Conservation (phyloP, 2,888 invertebrate genomes). For the Acrobasis consociella region DNA sequence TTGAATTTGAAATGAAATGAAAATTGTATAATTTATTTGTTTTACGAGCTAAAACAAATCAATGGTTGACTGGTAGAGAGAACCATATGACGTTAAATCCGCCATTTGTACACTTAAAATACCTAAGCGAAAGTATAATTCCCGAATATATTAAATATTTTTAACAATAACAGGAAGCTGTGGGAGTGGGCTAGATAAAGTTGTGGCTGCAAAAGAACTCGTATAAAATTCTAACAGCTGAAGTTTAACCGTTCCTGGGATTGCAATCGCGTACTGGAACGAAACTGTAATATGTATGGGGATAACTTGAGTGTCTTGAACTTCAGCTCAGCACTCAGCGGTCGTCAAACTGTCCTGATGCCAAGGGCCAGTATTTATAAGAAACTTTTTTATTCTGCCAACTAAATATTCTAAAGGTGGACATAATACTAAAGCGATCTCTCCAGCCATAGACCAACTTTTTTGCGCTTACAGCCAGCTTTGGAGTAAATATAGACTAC, state of each 20-base stretch:
- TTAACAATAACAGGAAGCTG: not conserved
- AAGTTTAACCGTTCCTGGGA: conserved; percentile 11
- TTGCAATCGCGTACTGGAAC: not conserved
- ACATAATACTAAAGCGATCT: no score
- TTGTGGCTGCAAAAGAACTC: conserved; percentile 9
- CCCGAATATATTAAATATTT: not conserved
- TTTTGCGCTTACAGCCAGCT: no score
- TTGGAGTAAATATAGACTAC: no score
- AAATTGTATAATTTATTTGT: no score
- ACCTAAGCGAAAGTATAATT: no score
- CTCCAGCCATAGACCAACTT: no score
- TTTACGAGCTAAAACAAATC: not conserved
- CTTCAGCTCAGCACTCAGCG: not conserved
- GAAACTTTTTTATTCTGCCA: no score
- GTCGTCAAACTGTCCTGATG: not conserved
- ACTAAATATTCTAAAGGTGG: no score
- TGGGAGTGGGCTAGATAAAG: not conserved
- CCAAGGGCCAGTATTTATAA: no score
- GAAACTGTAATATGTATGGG: conserved; percentile 1
- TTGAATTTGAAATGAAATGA: no score
- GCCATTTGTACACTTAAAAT: not conserved
- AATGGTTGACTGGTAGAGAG: no score
- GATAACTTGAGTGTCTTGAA: not conserved
- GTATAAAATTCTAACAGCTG: conserved; percentile 11
- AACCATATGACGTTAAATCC: no score